Evolutionary conservation across 2,113 vertebrate genomes (phyloP).

Genomic region (Callithrix jacchus): DNA sequence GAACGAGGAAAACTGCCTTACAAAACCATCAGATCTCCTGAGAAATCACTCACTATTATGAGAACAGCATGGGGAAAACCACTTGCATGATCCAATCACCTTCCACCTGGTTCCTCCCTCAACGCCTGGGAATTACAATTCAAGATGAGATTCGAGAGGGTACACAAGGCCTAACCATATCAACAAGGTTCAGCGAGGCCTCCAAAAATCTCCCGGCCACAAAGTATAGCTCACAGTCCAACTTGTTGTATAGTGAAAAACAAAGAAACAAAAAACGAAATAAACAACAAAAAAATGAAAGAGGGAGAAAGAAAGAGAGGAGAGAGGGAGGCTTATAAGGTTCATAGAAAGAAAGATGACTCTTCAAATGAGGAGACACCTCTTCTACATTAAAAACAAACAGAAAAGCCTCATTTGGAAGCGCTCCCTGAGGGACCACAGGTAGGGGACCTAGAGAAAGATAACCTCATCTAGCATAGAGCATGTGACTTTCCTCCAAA

Average conservation of each 20-base stretch:
- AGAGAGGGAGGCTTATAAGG: too few species aligned
- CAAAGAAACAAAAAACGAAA: too few species aligned
- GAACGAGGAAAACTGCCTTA: too few species aligned
- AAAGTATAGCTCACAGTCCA: background rate
- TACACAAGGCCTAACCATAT: too few species aligned
- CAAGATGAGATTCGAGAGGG: too few species aligned
- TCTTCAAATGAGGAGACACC: background rate
- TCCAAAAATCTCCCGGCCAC: conserved; percentile 18
- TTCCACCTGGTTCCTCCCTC: too few species aligned
- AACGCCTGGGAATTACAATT: too few species aligned
- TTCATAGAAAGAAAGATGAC: background rate
- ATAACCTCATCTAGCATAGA: background rate
- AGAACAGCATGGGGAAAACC: too few species aligned
- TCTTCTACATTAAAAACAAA: background rate
- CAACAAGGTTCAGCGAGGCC: background rate
- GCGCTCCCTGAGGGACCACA: background rate
- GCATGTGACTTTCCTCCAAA: background rate
- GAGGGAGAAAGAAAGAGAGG: background rate
- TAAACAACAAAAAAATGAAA: background rate
- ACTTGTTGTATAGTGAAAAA: background rate
- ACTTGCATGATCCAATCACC: too few species aligned
- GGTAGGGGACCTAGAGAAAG: background rate
- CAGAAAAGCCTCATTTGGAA: background rate
- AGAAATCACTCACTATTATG: too few species aligned
- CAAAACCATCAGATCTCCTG: too few species aligned